Conservation (phyloP, 37 sponge, comb jelly and placozoan genomes). For the Agelas oroides region DNA sequence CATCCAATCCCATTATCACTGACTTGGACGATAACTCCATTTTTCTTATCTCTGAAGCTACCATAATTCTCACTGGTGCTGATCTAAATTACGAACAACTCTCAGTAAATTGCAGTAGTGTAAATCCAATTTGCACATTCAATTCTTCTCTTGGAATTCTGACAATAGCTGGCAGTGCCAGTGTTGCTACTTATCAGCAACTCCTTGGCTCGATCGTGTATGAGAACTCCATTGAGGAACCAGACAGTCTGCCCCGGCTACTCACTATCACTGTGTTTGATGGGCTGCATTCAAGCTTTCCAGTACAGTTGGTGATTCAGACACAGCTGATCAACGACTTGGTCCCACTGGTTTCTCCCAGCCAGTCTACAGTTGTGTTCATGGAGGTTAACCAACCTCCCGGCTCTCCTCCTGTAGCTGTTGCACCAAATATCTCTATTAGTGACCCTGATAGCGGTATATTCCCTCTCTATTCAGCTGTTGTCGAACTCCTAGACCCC, state of each 20-base stretch:
- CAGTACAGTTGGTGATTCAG: constrained; percentile 30
- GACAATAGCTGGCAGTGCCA: constrained; percentile 24
- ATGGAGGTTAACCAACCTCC: constrained; percentile 35
- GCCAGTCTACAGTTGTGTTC: constrained; percentile 25
- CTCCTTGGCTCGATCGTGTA: constrained; percentile 22
- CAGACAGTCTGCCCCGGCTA: neutral
- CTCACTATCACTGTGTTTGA: constrained; percentile 48
- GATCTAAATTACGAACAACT: constrained; percentile 17
- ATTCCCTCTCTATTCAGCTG: constrained; percentile 22
- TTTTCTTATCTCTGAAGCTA: neutral
- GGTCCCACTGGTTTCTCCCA: constrained; percentile 31
- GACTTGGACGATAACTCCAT: constrained; percentile 45
- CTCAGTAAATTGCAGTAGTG: neutral
- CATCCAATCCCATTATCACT: constrained; percentile 3
- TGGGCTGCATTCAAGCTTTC: constrained; percentile 18
- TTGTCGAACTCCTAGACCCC: constrained; percentile 13
- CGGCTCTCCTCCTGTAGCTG: constrained; percentile 24
- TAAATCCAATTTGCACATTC: neutral
- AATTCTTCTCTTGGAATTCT: constrained; percentile 8
- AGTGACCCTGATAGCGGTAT: constrained; percentile 43
- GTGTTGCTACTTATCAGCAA: constrained; percentile 27
- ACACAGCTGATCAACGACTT: constrained; percentile 61
- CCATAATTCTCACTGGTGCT: constrained; percentile 14
- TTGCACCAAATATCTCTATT: constrained; percentile 34
- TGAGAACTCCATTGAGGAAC: constrained; percentile 45